A percentile compares a stretch with the other conserved stretches of the same genome.
These are phyloP conservation scores for Lumbricus terrestris DNA, from an alignment of 2,888 invertebrate genomes.

Conservation along the genomic window DNA sequence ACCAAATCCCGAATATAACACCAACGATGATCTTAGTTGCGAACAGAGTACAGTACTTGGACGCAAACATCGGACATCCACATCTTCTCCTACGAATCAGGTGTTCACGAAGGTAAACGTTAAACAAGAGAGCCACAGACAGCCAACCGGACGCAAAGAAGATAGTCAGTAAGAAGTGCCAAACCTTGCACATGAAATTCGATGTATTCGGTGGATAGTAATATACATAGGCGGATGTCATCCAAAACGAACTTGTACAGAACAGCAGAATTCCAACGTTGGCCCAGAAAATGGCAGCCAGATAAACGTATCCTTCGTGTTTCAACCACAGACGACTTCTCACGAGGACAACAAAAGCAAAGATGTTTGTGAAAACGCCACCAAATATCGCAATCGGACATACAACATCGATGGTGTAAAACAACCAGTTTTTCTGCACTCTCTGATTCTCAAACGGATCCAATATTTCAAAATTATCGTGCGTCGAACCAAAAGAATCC, in stretches of 20 bases:
- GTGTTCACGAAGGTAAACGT: not conserved
- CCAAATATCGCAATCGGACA: not conserved
- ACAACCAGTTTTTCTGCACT: not conserved
- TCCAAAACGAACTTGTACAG: not conserved
- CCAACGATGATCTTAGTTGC: constrained; percentile 6
- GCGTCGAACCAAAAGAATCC: too few species aligned
- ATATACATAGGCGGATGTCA: not conserved
- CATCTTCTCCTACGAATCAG: not conserved
- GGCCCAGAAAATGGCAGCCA: not conserved
- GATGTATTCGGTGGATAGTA: not conserved
- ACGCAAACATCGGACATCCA: constrained; percentile 10
- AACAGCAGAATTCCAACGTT: constrained; percentile 4
- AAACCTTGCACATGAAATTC: not conserved
- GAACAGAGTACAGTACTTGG: constrained; percentile 6
- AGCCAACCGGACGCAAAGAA: not conserved
- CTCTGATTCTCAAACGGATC: too few species aligned
- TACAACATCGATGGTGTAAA: not conserved
- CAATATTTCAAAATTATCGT: too few species aligned
- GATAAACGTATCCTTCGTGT: constrained; percentile 16
- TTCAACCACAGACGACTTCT: not conserved
- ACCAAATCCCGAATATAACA: not conserved
- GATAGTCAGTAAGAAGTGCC: not conserved
- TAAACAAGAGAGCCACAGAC: not conserved
- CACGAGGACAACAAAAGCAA: not conserved
- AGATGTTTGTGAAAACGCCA: not conserved